Percentiles rank a stretch among this genome's conserved stretches.
Conservation (phyloP, 2,888 invertebrate genomes). For the Melieria omissa region DNA sequence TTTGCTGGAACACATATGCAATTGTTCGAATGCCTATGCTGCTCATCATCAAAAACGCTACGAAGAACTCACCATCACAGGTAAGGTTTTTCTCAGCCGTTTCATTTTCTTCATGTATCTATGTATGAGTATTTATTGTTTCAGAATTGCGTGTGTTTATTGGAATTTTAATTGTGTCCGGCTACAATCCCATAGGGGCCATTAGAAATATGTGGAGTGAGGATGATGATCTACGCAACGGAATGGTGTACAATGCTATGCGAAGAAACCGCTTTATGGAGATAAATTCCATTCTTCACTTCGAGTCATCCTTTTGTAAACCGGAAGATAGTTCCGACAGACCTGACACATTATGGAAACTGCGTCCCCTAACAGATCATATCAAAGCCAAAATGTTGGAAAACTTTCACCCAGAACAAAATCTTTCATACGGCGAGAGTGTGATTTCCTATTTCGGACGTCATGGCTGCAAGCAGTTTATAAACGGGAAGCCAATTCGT, state of each 20-base stretch:
- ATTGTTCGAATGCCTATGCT: constrained; percentile 9
- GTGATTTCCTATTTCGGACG: not conserved
- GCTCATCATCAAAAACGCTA: constrained; percentile 12
- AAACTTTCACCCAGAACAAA: constrained; percentile 17
- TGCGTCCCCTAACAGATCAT: constrained; percentile 21
- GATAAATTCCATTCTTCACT: constrained; percentile 13
- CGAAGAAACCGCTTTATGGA: constrained; percentile 17
- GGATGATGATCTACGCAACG: not conserved
- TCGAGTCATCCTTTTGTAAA: constrained; percentile 11
- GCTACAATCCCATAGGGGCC: constrained; percentile 6
- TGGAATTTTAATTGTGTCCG: constrained; percentile 11
- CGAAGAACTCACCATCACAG: constrained; percentile 12
- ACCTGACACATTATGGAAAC: constrained; percentile 20
- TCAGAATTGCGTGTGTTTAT: constrained; percentile 21
- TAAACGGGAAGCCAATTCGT: not conserved
- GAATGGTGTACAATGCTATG: constrained; percentile 16
- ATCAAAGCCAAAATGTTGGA: constrained; percentile 13
- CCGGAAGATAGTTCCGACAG: not conserved
- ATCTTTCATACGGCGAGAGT: constrained; percentile 14
- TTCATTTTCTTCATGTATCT: not conserved
- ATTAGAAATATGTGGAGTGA: not conserved
- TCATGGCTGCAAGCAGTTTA: not conserved
- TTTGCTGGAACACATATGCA: constrained; percentile 18
- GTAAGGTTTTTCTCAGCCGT: constrained; percentile 7
- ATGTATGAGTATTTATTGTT: constrained; percentile 2